phyloP scores from a whole-genome alignment of 2,797 vertebrate species.

The Babyrousa celebensis region DNA sequence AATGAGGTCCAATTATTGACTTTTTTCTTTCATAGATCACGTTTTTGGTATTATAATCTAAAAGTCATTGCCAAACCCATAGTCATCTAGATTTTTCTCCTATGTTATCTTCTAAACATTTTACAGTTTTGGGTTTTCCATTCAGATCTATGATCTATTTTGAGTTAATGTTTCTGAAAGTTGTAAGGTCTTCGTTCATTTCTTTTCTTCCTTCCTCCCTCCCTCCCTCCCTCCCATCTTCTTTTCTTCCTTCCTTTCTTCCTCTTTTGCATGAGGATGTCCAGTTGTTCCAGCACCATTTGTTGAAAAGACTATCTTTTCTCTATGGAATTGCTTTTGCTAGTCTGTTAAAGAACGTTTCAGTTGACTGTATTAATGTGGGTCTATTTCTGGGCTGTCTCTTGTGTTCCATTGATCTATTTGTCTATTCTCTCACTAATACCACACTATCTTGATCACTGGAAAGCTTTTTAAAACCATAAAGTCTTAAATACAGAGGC shows the following conservation, averaged over 20 bases:
- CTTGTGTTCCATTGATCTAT: neutral
- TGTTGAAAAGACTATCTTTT: neutral
- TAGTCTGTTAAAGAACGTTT: neutral
- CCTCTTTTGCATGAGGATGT: neutral
- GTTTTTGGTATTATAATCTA: neutral
- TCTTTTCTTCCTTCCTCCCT: no score
- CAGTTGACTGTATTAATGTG: neutral
- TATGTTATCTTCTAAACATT: neutral
- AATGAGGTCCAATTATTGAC: neutral
- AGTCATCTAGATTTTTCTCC: neutral
- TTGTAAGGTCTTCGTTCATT: neutral
- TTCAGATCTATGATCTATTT: constrained; percentile 3
- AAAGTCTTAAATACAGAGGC: neutral
- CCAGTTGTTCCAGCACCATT: neutral
- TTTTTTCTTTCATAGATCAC: neutral
- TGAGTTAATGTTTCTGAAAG: constrained; percentile 41
- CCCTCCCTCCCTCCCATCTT: neutral
- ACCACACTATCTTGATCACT: neutral
- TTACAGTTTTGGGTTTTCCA: constrained; percentile 12
- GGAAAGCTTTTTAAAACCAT: constrained; percentile 12
- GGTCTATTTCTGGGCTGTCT: neutral
- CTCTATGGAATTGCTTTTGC: neutral
- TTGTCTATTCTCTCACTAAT: neutral
- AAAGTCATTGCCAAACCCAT: neutral
- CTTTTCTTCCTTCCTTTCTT: neutral